Conservation (phyloP, 2,888 invertebrate species). For the Drosophila nr. fundita region DNA sequence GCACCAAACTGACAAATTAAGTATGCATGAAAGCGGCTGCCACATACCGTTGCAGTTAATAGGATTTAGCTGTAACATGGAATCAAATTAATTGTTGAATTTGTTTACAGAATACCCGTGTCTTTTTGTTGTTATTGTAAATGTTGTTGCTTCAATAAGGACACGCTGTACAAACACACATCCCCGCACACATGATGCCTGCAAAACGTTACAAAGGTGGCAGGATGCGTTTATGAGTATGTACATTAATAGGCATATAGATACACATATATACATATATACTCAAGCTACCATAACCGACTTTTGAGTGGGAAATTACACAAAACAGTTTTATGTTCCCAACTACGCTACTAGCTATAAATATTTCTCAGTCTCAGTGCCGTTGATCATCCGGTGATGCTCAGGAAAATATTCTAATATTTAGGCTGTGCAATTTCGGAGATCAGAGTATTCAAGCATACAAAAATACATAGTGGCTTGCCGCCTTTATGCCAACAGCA, state of each 20-base stretch:
- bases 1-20: constrained; percentile 72
- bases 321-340: constrained; percentile 56
- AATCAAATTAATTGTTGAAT: constrained; percentile 78
- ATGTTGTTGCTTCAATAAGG: constrained; percentile 4
- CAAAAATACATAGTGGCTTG: constrained; percentile 7
- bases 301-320: constrained; percentile 68
- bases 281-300: constrained; percentile 23
- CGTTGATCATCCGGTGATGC: neutral
- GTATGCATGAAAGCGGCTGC: constrained; percentile 69
- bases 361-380: neutral
- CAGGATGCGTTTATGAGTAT: neutral
- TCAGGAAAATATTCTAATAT: neutral
- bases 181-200: neutral
- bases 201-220: neutral
- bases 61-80: constrained; percentile 66
- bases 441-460: neutral
- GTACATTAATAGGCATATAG: neutral
- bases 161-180: neutral
- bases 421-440: neutral
- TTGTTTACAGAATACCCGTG: constrained; percentile 63
- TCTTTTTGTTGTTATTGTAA: constrained; percentile 38
- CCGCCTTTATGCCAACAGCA: constrained; percentile 18
- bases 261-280: constrained; percentile 2
- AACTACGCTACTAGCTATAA: constrained; percentile 5
- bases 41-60: constrained; percentile 60